A percentile compares a stretch with the other conserved stretches of the same genome.
phyloP scores from a whole-genome alignment of 2,888 invertebrate species.

The Nymphalis polychloros region DNA sequence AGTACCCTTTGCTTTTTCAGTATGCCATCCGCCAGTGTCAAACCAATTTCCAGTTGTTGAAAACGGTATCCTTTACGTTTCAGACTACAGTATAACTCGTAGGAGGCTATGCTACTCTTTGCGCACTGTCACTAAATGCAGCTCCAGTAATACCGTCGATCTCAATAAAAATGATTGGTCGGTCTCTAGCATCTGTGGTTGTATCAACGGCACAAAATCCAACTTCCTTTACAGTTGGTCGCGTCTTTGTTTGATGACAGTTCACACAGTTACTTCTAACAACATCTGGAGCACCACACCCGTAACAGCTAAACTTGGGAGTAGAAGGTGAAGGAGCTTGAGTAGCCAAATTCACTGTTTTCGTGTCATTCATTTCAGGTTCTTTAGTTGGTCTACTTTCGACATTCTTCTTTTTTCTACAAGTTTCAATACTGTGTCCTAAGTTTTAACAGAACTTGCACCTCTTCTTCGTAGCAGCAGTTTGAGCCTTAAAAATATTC shows the following conservation, averaged over 20 bases:
- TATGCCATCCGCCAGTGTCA: constrained; percentile 20
- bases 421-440: constrained; percentile 3
- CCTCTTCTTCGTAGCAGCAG: constrained; percentile 2
- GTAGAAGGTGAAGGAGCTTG: constrained; percentile 28
- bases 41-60: neutral
- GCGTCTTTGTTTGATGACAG: constrained; percentile 11
- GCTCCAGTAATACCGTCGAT: constrained; percentile 17
- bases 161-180: constrained; percentile 29
- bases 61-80: constrained; percentile 19
- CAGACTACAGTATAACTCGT: constrained; percentile 23
- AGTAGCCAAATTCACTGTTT: too few species aligned
- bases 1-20: neutral
- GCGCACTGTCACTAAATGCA: constrained; percentile 35
- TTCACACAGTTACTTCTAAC: too few species aligned
- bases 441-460: constrained; percentile 8
- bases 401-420: neutral
- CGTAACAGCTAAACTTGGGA: constrained; percentile 31
- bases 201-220: constrained; percentile 30
- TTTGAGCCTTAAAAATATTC: neutral
- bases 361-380: neutral
- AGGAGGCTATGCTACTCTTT: constrained; percentile 34
- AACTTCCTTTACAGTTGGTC: neutral
- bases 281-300: constrained; percentile 35
- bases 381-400: neutral
- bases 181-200: constrained; percentile 13